Base-by-base conservation (phyloP, 2,113 vertebrate species). In the Oreochromis niloticus region DNA sequence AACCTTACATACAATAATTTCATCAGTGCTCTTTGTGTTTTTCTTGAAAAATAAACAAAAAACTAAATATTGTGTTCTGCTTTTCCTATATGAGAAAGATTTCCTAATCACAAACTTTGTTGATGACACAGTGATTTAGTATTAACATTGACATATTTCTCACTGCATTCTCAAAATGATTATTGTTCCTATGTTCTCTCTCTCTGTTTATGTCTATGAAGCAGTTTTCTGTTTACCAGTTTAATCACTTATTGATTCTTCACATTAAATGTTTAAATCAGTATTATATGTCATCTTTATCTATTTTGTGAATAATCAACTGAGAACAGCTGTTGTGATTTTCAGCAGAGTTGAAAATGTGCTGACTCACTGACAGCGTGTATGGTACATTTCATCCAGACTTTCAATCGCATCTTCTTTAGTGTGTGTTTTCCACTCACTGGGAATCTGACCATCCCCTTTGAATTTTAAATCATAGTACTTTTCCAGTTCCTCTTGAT, bases 361-460 rank as follows among this genome's bases (percentile, higher is more conserved):
- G 0, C 34, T 39, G 61, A 41, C 1, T 68, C 63, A 2, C 3
- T 59, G n/a, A n/a, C 57, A 41, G 8, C 0, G 0, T 14, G 36
- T 14, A 32, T 4, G 1, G 7, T 41, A 32, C 34, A 89, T 86
- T 81, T 92, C 48, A 50, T 90, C 68, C 5, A 93, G 85, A 88
- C 92, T 94, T 84, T 83, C 0, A 80, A 94, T 87, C 1, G 91
- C 92, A 3, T 92, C 34, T 39, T 41, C 0, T 22, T 24, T 36
- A 0, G 30, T 81, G 1, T n/a, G n/a, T n/a, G n/a, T n/a, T n/a
- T n/a, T n/a, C n/a, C n/a, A n/a, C n/a, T n/a, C n/a, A n/a, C n/a
- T n/a, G n/a, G n/a, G n/a, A n/a, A n/a, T n/a, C n/a, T n/a, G n/a
- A 4, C 91, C 90, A 1, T 0, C 0, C 1, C 24, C 61, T 14